A percentile compares a stretch with the other conserved stretches of the same genome.
Conservation (phyloP, 2,888 invertebrate species). For the Altica lythri region DNA sequence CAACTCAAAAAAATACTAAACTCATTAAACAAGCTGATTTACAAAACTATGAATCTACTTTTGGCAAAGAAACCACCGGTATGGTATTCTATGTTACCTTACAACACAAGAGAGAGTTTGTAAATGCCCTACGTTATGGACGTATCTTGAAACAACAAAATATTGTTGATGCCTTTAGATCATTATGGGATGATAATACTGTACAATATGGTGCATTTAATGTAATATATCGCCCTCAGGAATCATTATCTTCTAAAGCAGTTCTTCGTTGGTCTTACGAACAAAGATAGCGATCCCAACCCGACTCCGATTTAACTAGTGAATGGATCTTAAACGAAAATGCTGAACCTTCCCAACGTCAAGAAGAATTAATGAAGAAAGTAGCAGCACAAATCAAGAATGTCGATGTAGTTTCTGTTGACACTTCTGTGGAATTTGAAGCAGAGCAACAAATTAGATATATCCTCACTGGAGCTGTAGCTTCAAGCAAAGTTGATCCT, state of each 20-base stretch:
- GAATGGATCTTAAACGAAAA: constrained; percentile 46
- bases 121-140: constrained; percentile 53
- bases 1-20: constrained; percentile 59
- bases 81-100: constrained; percentile 62
- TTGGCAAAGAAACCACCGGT: constrained; percentile 61
- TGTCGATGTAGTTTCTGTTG: constrained; percentile 60
- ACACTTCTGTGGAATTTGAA: constrained; percentile 62
- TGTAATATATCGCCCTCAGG: constrained; percentile 54
- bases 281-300: constrained; percentile 35
- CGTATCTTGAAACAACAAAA: constrained; percentile 45
- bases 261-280: constrained; percentile 37
- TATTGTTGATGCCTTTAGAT: constrained; percentile 40
- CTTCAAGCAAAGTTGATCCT: constrained; percentile 62
- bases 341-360: constrained; percentile 55
- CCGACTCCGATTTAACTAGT: constrained; percentile 27
- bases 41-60: constrained; percentile 46
- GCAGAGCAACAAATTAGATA: constrained; percentile 62
- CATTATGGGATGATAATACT: constrained; percentile 54
- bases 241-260: constrained; percentile 37
- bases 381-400: constrained; percentile 63
- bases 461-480: constrained; percentile 62
- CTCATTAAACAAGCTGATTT: constrained; percentile 52
- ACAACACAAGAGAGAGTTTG: constrained; percentile 60
- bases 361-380: constrained; percentile 61
- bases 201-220: constrained; percentile 60